phyloP scores from a whole-genome alignment of 2,888 invertebrate species.

The Synergus laeviventris region DNA sequence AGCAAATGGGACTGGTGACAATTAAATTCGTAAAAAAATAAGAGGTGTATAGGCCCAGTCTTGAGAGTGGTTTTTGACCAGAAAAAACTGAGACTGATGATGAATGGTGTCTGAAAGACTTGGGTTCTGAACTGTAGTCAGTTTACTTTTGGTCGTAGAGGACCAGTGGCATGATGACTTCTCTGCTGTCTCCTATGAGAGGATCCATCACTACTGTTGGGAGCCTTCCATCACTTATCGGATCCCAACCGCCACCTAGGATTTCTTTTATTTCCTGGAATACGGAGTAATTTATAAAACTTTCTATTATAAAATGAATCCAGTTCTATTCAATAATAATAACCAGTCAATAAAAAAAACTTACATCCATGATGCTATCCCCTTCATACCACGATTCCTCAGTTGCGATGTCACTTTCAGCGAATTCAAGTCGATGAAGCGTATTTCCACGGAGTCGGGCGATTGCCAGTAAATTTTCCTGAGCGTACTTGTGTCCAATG shows the following conservation, averaged over 20 bases:
- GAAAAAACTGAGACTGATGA: constrained; percentile 52
- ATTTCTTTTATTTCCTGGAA: constrained; percentile 79
- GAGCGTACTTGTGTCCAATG: constrained; percentile 80
- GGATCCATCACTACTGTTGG: constrained; percentile 79
- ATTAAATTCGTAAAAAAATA: constrained; percentile 44
- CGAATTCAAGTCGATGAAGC: constrained; percentile 79
- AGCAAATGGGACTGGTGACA: constrained; percentile 23
- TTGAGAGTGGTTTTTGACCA: constrained; percentile 57
- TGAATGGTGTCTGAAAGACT: constrained; percentile 47
- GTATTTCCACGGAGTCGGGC: constrained; percentile 80
- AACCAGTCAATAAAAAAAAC: constrained; percentile 42
- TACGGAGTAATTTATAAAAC: not conserved
- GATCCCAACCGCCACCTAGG: constrained; percentile 79
- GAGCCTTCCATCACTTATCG: constrained; percentile 77
- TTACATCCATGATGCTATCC: constrained; percentile 66
- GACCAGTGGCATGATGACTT: constrained; percentile 79
- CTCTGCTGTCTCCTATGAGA: constrained; percentile 78
- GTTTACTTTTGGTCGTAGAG: constrained; percentile 78
- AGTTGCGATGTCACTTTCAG: constrained; percentile 76
- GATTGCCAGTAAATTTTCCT: constrained; percentile 82
- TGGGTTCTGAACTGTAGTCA: constrained; percentile 48
- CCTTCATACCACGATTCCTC: constrained; percentile 58
- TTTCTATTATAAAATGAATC: not conserved
- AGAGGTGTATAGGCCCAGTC: constrained; percentile 54
- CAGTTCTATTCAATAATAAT: too few species aligned